These are phyloP conservation scores for Lepus timidus DNA, from an alignment of 2,113 vertebrate genomes.

Conservation along the genomic window DNA sequence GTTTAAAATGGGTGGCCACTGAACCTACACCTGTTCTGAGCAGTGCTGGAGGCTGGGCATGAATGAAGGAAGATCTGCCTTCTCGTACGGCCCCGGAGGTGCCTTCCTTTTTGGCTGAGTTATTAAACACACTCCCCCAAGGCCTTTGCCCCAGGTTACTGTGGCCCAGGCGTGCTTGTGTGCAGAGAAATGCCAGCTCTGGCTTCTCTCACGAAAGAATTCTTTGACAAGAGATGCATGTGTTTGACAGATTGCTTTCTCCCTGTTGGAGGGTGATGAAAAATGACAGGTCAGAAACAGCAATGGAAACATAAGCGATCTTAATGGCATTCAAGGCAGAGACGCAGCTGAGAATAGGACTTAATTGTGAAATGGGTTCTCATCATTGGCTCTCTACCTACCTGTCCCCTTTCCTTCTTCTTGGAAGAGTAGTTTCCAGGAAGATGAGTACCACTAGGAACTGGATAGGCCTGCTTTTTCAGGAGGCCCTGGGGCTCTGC, in stretches of 20 bases:
- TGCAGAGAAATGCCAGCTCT: not conserved
- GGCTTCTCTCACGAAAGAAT: not conserved
- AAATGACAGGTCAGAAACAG: not conserved
- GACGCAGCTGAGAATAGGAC: not conserved
- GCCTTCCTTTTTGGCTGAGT: not conserved
- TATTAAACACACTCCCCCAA: not conserved
- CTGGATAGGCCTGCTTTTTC: not conserved
- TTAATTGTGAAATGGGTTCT: not conserved
- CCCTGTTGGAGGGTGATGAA: not conserved
- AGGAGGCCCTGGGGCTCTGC: not conserved
- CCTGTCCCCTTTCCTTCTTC: not conserved
- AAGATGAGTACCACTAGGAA: not conserved
- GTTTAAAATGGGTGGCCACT: slow-evolving; percentile 22
- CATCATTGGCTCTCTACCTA: not conserved
- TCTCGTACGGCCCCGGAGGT: fast-evolving
- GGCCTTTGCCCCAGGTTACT: fast-evolving
- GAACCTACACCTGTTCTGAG: not conserved
- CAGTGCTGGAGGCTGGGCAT: not conserved
- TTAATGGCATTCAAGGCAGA: not conserved
- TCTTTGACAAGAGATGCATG: not conserved
- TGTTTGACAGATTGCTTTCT: not conserved
- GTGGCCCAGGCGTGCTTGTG: not conserved
- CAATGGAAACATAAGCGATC: not conserved
- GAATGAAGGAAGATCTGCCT: not conserved
- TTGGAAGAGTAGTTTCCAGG: not conserved